A percentile compares a stretch with the other conserved stretches of the same genome.
These are phyloP conservation scores for Andrena trimmerana DNA, from an alignment of 2,888 invertebrate genomes.

Conservation along the genomic window DNA sequence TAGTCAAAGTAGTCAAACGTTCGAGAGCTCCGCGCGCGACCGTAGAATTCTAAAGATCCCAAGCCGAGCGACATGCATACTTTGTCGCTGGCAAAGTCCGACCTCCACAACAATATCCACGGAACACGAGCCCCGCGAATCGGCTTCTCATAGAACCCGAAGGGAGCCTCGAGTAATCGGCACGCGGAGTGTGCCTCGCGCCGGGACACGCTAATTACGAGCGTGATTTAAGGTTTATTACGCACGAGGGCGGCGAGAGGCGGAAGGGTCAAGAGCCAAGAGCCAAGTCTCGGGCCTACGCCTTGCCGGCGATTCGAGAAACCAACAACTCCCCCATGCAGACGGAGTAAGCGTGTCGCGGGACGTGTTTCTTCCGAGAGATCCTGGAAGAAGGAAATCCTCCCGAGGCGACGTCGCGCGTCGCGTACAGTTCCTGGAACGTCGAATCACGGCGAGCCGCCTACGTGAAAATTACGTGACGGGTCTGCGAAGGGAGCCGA, in stretches of 20 bases:
- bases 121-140: background rate
- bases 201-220: constrained; percentile 77
- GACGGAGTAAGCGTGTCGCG: constrained; percentile 10
- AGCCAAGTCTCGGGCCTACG: background rate
- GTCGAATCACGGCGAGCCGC: constrained; percentile 21
- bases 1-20: background rate
- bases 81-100: constrained; percentile 15
- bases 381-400: constrained; percentile 32
- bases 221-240: constrained; percentile 58
- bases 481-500: constrained; percentile 49
- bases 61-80: background rate
- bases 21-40: too few species aligned
- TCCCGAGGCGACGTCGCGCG: background rate
- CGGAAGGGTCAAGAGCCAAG: constrained; percentile 31
- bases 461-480: constrained; percentile 54
- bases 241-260: constrained; percentile 25
- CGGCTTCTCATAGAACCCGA: background rate
- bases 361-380: background rate
- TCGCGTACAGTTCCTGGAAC: constrained; percentile 16
- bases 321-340: constrained; percentile 17
- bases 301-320: constrained; percentile 13
- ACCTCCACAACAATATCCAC: background rate
- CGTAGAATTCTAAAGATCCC: background rate
- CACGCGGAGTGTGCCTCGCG: constrained; percentile 72
- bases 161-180: constrained; percentile 38